Percentiles rank a stretch among this genome's conserved stretches.
Conservation (phyloP, 2,888 invertebrate genomes). For the Sphaerophoria taeniata region DNA sequence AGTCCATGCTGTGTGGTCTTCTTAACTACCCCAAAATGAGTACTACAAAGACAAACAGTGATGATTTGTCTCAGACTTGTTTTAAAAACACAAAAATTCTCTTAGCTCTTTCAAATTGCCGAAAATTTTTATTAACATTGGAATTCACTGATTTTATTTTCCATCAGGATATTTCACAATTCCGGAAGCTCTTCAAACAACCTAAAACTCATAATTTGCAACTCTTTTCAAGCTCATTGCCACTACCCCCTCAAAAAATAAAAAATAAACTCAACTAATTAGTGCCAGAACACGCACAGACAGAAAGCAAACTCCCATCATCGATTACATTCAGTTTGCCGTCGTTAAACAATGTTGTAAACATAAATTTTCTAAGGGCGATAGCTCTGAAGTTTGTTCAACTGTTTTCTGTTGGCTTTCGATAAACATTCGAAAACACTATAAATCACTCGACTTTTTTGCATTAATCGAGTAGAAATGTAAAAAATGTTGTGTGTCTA, state of each 20-base stretch:
- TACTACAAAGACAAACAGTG: too few relatives aligned
- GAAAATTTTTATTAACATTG: too few relatives aligned
- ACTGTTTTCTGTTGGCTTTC: constrained; percentile 40
- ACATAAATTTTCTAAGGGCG: constrained; percentile 35
- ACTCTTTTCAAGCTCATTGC: constrained; percentile 38
- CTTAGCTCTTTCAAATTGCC: too few relatives aligned
- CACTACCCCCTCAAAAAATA: constrained; percentile 31
- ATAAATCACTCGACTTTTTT: constrained; percentile 43
- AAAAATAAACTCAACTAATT: constrained; percentile 57
- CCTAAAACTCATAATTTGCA: neutral
- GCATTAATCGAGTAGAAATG: constrained; percentile 37
- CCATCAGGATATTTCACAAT: too few relatives aligned
- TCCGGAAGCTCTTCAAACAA: neutral
- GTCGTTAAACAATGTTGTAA: constrained; percentile 61
- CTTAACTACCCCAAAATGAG: too few relatives aligned
- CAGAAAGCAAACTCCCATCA: constrained; percentile 2
- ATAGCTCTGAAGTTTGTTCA: constrained; percentile 50
- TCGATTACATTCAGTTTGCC: neutral
- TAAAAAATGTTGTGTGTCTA: constrained; percentile 40
- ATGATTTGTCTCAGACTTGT: too few relatives aligned
- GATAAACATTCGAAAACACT: constrained; percentile 68
- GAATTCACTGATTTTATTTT: too few relatives aligned
- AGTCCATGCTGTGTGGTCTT: too few relatives aligned
- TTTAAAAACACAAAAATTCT: too few relatives aligned
- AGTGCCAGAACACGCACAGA: constrained; percentile 63